Evolutionary conservation across 2,888 invertebrate species (phyloP), one percentile per base, ranked within the genome.

Genomic region (Sarcophaga variegata): DNA sequence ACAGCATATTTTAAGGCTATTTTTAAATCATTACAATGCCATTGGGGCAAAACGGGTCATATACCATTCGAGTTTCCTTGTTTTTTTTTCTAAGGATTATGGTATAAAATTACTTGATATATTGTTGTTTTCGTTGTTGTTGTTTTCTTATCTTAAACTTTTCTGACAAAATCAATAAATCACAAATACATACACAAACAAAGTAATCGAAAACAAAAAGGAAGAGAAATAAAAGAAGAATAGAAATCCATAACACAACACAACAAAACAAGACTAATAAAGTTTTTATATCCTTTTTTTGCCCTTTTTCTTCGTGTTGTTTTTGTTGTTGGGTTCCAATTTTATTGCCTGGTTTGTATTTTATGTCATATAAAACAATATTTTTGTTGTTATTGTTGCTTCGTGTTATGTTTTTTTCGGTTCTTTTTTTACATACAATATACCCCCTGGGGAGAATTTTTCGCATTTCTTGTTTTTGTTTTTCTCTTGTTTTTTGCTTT

Each of bases 281-380:
- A 85, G 72, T 75, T 81, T 75, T 82, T 79, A 76, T 63, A 60
- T 71, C 49, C 0, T 64, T 74, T 14, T 70, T 79, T 12, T 22
- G 62, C 47, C 60, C 11, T 2, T 10, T 22, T 47, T 66, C 8
- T 75, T 67, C 4, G 76, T 86, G 17, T 59, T 80, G 2, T 78
- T 60, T 27, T 72, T 63, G 70, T 80, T 54, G 8, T 12, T 12
- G 14, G 4, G 17, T 54, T 54, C 17, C 17, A 54, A 12, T 54
- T 54, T 81, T 79, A 69, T 81, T 75, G 78, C 85, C 82, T 75
- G 72, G 66, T 75, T 54, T 59, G 78, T 82, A 86, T 86, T 83
- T 81, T 83, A 77, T 83, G 77, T 77, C 81, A 81, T 83, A 86
- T 54, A 86, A 74, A 81, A 86, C 80, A 83, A 77, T 86, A 17